Percentiles rank a stretch among this genome's conserved stretches.
Conservation (phyloP, 2,797 vertebrate genomes). For the Echeneis naucrates region DNA sequence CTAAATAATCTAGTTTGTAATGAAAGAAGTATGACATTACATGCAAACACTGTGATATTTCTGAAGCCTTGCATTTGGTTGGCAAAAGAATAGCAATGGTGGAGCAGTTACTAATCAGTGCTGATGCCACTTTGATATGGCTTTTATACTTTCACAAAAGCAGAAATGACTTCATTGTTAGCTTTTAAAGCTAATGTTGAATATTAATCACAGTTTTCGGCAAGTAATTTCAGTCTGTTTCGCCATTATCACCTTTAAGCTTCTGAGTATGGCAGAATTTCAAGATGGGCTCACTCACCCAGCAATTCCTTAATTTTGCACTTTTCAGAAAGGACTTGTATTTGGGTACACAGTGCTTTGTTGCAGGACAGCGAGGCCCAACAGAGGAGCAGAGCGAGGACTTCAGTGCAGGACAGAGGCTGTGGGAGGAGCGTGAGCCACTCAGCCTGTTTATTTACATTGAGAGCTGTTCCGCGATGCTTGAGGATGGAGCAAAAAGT, state of each 20-base stretch:
- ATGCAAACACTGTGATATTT: constrained; percentile 5
- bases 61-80: constrained; percentile 9
- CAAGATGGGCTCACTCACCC: constrained; percentile 82
- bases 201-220: background rate
- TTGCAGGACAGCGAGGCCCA: constrained; percentile 87
- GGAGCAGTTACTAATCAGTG: background rate
- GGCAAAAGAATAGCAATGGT: constrained; percentile 1
- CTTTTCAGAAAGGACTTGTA: constrained; percentile 83
- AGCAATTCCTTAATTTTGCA: constrained; percentile 84
- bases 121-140: background rate
- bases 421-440: constrained; percentile 81
- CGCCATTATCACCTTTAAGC: background rate
- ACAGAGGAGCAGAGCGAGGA: constrained; percentile 86
- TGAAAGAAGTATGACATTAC: constrained; percentile 13
- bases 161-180: background rate
- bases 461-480: constrained; percentile 81
- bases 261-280: background rate
- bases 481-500: constrained; percentile 86
- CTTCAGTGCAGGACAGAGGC: constrained; percentile 82
- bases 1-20: constrained; percentile 8
- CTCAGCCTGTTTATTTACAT: constrained; percentile 74
- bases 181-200: background rate
- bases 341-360: constrained; percentile 76
- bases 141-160: no score
- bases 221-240: background rate